Evolutionary conservation across 2,113 vertebrate genomes (phyloP).

Genomic region (Pontoporia blainvillei): DNA sequence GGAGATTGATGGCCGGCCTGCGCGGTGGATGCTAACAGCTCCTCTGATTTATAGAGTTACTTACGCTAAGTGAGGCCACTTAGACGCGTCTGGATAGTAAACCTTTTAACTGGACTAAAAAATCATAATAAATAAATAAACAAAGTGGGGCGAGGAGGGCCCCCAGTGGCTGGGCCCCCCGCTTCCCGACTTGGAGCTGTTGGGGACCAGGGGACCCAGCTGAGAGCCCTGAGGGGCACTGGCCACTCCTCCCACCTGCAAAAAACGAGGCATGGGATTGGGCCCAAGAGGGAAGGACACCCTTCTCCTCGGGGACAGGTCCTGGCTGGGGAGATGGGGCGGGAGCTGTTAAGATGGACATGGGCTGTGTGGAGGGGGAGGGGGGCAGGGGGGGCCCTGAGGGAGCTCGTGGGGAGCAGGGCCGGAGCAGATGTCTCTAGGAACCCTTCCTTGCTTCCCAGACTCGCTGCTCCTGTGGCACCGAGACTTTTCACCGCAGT

Average conservation of each 20-base stretch:
- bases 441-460: not conserved
- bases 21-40: constrained; percentile 94
- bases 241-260: not conserved
- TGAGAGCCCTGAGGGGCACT: not conserved
- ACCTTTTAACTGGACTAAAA: constrained; percentile 91
- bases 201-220: not conserved
- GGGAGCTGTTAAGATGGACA: not conserved
- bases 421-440: not conserved
- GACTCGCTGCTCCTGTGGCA: not conserved
- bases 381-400: not conserved
- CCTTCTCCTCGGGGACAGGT: too few species aligned
- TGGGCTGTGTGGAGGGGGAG: not conserved
- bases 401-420: not conserved
- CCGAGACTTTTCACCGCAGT: not conserved
- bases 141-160: constrained; percentile 59
- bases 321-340: not conserved
- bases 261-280: not conserved
- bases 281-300: not conserved
- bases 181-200: not conserved
- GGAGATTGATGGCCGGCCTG: constrained; percentile 94
- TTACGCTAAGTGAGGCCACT: constrained; percentile 97
- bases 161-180: constrained; percentile 7
- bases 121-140: constrained; percentile 82
- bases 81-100: constrained; percentile 89
- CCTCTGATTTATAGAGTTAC: constrained; percentile 98